These are phyloP conservation scores for Dendropsophus ebraccatus DNA, from an alignment of 2,113 vertebrate genomes.

Conservation along the genomic window DNA sequence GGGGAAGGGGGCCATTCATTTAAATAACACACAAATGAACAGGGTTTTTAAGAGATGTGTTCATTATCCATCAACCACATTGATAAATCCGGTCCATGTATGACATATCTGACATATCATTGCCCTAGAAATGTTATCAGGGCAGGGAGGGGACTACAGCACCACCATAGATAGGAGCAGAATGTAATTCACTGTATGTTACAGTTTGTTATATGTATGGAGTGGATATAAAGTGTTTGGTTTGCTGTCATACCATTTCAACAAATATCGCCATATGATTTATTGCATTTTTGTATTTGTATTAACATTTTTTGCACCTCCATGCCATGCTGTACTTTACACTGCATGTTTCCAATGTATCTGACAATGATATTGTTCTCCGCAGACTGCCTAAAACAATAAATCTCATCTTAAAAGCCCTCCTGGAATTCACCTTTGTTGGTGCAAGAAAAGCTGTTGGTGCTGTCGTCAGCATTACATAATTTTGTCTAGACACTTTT, in stretches of 20 bases:
- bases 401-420: constrained; percentile 32
- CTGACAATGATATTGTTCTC: constrained; percentile 1
- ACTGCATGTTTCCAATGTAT: constrained; percentile 5
- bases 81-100: no score
- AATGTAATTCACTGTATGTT: no score
- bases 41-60: no score
- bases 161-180: no score
- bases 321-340: background rate
- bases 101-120: no score
- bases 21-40: no score
- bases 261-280: background rate
- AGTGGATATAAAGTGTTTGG: background rate
- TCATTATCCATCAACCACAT: no score
- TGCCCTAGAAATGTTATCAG: no score
- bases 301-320: constrained; percentile 30
- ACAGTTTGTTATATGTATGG: no score
- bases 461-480: constrained; percentile 37
- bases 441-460: constrained; percentile 15
- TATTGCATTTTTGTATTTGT: background rate
- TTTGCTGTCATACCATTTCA: background rate
- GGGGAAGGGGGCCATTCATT: no score
- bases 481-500: constrained; percentile 47
- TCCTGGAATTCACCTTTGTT: constrained; percentile 28
- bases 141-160: no score
- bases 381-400: constrained; percentile 30